phyloP scores from a whole-genome alignment of 1,140 invertebrate genomes.

The Drosophila albomicans region DNA sequence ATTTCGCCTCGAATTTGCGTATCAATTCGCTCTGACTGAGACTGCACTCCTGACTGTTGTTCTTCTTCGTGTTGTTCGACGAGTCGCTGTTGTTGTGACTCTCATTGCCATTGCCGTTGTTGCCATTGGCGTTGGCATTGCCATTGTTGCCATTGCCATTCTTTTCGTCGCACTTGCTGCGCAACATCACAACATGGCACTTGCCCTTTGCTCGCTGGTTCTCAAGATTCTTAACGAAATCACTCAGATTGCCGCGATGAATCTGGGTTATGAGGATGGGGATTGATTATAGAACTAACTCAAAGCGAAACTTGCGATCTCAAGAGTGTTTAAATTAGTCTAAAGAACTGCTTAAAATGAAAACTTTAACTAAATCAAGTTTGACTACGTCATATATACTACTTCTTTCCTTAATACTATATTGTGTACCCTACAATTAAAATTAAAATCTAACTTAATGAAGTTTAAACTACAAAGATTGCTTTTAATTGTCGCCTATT shows the following conservation, averaged over 20 bases:
- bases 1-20: constrained; percentile 81
- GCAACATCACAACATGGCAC: constrained; percentile 14
- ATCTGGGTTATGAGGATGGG: constrained; percentile 49
- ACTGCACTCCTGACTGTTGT: constrained; percentile 53
- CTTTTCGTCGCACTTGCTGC: constrained; percentile 41
- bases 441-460: no score
- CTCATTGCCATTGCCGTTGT: constrained; percentile 47
- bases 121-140: constrained; percentile 69
- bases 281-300: background rate
- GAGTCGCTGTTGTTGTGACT: constrained; percentile 38
- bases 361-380: no score
- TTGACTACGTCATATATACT: no score
- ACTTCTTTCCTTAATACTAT: no score
- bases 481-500: no score
- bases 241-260: constrained; percentile 82
- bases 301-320: no score
- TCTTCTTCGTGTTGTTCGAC: background rate
- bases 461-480: no score
- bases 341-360: no score
- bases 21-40: constrained; percentile 63
- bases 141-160: constrained; percentile 73
- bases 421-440: no score
- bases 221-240: constrained; percentile 84
- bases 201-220: constrained; percentile 74
- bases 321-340: no score